A percentile compares a stretch with the other conserved stretches of the same genome.
Evolutionary conservation across 30 jellyfish, hydroid and myxozoan species (phyloP).

Genomic region (Nemopilema nomurai): DNA sequence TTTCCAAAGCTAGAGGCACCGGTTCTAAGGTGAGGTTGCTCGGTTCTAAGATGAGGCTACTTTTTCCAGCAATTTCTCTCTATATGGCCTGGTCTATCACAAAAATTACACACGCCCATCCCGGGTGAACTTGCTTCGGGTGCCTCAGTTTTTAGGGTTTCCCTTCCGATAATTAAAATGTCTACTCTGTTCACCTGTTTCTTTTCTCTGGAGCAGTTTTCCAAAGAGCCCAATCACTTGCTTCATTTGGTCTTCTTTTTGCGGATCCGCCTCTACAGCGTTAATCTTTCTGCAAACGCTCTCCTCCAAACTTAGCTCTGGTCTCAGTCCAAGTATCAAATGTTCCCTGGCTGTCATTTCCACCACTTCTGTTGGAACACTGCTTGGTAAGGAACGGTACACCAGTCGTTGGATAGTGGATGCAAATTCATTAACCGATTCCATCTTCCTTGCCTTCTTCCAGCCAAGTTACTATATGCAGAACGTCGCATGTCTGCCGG

Average conservation of each 20-base stretch:
- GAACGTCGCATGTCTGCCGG: slow-evolving; percentile 51
- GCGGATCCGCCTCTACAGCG: slow-evolving; percentile 20
- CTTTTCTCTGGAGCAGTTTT: slow-evolving; percentile 18
- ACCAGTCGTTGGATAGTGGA: slow-evolving; percentile 58
- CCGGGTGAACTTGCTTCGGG: neutral
- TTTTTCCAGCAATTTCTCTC: slow-evolving; percentile 43
- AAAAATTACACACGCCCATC: slow-evolving; percentile 42
- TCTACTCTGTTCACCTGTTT: neutral
- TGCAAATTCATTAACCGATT: slow-evolving; percentile 55
- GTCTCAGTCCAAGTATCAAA: slow-evolving; percentile 26
- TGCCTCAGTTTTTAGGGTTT: neutral
- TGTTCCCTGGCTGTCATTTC: slow-evolving; percentile 61
- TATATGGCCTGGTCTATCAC: slow-evolving; percentile 42
- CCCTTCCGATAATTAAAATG: neutral
- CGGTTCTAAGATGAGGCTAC: slow-evolving; percentile 4
- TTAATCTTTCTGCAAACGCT: too few species aligned
- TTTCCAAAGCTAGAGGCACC: neutral
- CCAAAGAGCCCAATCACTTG: slow-evolving; percentile 49
- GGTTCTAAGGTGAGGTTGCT: neutral
- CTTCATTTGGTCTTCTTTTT: slow-evolving; percentile 43
- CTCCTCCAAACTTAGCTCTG: too few species aligned
- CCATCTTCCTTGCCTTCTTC: slow-evolving; percentile 38
- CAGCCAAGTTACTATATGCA: slow-evolving; percentile 38
- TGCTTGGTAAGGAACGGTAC: slow-evolving; percentile 34
- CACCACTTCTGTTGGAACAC: neutral